Conservation (phyloP, 2,113 vertebrate genomes). For the Cygnus atratus region DNA sequence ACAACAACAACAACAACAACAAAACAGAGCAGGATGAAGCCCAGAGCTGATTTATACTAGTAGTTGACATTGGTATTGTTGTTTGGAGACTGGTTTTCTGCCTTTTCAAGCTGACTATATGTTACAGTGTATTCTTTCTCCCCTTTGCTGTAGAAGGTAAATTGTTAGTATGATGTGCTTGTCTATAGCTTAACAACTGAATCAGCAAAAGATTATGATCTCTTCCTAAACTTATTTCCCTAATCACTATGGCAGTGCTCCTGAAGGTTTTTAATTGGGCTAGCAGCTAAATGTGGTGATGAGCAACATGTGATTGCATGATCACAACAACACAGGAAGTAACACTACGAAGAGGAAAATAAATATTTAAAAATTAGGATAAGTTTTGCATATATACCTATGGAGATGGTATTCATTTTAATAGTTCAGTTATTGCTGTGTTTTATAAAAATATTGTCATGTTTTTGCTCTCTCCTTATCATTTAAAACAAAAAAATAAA, state of each 20-base stretch:
- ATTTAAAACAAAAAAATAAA: conserved; percentile 31
- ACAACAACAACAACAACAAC: too few relatives aligned
- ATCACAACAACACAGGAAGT: neutral
- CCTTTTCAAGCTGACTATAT: neutral
- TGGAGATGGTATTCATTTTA: neutral
- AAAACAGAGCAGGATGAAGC: neutral
- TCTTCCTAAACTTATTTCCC: neutral
- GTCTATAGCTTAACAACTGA: neutral
- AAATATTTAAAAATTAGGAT: neutral
- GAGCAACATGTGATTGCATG: rapidly evolving
- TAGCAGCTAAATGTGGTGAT: neutral
- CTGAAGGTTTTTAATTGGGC: neutral
- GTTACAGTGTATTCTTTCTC: neutral
- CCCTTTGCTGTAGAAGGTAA: neutral
- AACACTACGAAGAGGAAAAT: neutral
- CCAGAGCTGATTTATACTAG: neutral
- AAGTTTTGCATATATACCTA: neutral
- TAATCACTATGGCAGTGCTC: neutral
- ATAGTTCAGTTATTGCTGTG: neutral
- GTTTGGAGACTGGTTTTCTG: neutral
- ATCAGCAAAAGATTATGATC: neutral
- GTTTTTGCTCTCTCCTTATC: neutral
- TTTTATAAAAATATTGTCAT: neutral
- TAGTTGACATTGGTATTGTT: neutral
- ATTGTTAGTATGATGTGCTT: neutral